phyloP scores from a whole-genome alignment of 2,113 vertebrate genomes.

The Seriola quinqueradiata region DNA sequence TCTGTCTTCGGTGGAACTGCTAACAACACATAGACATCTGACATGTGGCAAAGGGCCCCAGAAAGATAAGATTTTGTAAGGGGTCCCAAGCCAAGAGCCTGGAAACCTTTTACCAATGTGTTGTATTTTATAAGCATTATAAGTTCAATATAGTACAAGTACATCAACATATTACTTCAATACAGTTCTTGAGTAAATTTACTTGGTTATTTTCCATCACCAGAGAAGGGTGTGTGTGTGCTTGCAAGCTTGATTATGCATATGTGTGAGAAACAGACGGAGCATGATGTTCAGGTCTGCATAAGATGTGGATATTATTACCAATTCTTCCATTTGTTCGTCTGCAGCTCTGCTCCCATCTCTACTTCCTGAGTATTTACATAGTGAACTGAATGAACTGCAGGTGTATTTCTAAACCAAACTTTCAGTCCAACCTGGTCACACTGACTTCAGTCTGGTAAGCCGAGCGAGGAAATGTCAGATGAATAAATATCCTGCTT shows the following conservation, averaged over 20 bases:
- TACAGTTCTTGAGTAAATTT: background rate
- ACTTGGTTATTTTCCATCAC: background rate
- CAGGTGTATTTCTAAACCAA: constrained; percentile 26
- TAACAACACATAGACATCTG: too few relatives aligned
- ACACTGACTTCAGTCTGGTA: constrained; percentile 1
- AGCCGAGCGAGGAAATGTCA: constrained; percentile 19
- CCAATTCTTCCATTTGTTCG: background rate
- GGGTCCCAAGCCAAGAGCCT: too few relatives aligned
- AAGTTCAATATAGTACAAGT: too few relatives aligned
- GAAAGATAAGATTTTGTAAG: too few relatives aligned
- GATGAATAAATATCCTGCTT: constrained; percentile 30
- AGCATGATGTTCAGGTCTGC: background rate
- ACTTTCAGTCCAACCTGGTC: background rate
- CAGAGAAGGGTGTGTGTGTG: too few relatives aligned
- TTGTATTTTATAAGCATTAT: background rate
- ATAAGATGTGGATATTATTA: background rate
- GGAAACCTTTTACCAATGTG: too few relatives aligned
- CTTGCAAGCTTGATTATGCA: too few relatives aligned
- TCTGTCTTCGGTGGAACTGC: too few relatives aligned
- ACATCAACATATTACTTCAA: too few relatives aligned
- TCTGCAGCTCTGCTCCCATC: background rate
- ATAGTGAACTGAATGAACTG: background rate
- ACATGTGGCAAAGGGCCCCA: too few relatives aligned
- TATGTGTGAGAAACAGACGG: background rate
- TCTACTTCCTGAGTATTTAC: background rate